Evolutionary conservation across 2,888 invertebrate genomes (phyloP), one percentile per base, ranked within the genome.

Genomic region (Caenorhabditis plicata): DNA sequence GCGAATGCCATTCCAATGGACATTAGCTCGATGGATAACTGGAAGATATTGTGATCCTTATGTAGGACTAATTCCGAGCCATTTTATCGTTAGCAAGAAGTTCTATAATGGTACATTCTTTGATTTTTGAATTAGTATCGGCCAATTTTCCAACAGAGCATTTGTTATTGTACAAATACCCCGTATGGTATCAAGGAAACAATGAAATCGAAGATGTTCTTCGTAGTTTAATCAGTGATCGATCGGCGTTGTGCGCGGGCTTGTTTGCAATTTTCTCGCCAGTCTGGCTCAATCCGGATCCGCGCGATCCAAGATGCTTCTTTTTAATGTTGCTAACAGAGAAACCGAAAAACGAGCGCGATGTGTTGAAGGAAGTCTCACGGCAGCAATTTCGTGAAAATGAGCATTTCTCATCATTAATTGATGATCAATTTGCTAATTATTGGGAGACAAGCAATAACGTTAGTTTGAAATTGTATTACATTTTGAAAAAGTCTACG

Each of bases 231-330:
- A 47, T 49, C 41, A 45, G 32, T 25, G 63, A 67, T 38, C 41
- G 46, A 15, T 56, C 60, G 9, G 50, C 54, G 11, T 44, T 56
- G 0, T 45, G 51, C 36, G 50, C 60, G 3, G 64, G 64, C 29
- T 36, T 62, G 5, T 71, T 71, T 35, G 62, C 52, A 5, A 68
- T 71, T 9, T 68, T 67, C 58, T 66, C 64, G 5, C 71, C 68
- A 1, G 40, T 40, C 1, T 68, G 66, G 66, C 50, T 68, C 15
- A 68, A 68, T 33, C 49, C 58, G 3, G 53, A 68, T 25, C 60
- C 63, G 3, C 38, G 44, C 9, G 68, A 71, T 11, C 46, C 41
- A 19, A 46, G 71, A n/a, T 68, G 68, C n/a, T 71, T 43, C 29
- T 45, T 66, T 25, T 38, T 71, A 19, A 44, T 68, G 48, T 56